Base-by-base conservation (phyloP, 2,113 vertebrate genomes). In the Ammodytes dubius region DNA sequence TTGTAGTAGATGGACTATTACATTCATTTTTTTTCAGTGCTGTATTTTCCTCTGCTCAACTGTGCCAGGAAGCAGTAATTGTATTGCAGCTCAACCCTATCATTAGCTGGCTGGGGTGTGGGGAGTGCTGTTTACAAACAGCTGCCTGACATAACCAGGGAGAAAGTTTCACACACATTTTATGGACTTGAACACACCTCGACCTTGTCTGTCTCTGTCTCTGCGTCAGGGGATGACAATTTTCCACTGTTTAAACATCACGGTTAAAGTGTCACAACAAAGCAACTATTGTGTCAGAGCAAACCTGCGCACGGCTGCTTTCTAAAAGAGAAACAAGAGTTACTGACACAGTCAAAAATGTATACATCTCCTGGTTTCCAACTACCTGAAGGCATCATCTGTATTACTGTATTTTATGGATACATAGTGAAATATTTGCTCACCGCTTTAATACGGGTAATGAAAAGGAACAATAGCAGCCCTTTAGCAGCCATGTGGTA, bases 41-140 rank as follows among this genome's bases (percentile, higher is more conserved):
- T 78, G 81, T 37, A 85, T 72, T 79, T 88, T 86, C 88, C 77
- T 83, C 63, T 52, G 79, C 61, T 19, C 12, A 27, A 81, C 58
- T 3, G 3, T 86, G 85, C 83, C 76, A 65, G 54, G 17, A 54
- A 74, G 61, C 70, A 52, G 17, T 66, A 50, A 84, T 89, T 89
- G 79, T 93, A 37, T 63, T 58, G 66, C 46, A 70, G 42, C 66
- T 74, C 85, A 76, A 73, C 82, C 84, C 81, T 89, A 73, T 88
- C 70, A 91, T 93, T 88, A 93, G 70, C 52, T 47, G 83, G 50
- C 76, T 65, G 47, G 58, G 52, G 64, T 72, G 74, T 60, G 58
- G 77, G 60, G 19, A 70, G n/a, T 14, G 52, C 42, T 84, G 79
- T 88, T 87, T 90, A 85, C 87, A 79, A 90, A 93, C 86, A 86